Conservation (phyloP, 2,113 vertebrate genomes). For the Atlantisia rogersi region DNA sequence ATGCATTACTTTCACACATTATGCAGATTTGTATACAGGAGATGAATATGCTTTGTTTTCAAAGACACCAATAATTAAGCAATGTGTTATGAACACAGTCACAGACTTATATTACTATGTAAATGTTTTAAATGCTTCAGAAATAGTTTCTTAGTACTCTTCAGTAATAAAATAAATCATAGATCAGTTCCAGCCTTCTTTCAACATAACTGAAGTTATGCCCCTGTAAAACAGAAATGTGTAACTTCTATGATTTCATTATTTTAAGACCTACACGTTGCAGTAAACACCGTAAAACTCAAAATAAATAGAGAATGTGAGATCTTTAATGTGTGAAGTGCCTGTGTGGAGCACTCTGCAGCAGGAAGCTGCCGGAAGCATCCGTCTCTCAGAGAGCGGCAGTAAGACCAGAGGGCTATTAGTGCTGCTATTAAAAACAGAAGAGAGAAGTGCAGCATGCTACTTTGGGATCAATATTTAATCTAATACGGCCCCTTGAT, state of each 20-base stretch:
- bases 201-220: not conserved
- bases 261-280: not conserved
- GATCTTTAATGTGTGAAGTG: not conserved
- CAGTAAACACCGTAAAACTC: not conserved
- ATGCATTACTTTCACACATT: not conserved
- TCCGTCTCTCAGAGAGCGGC: not conserved
- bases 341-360: rapidly evolving
- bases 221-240: not conserved
- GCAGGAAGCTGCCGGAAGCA: not conserved
- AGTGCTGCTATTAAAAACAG: constrained; percentile 24
- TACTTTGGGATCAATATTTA: constrained; percentile 41
- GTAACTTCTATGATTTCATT: not conserved
- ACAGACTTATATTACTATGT: not conserved
- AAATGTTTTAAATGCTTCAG: not conserved
- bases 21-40: not conserved
- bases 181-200: not conserved
- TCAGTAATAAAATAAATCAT: not conserved
- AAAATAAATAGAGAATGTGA: not conserved
- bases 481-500: not conserved
- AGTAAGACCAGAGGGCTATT: not conserved
- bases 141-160: not conserved
- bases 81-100: not conserved
- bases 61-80: not conserved
- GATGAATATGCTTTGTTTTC: constrained; percentile 24
- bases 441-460: not conserved